Evolutionary conservation across 2,113 vertebrate genomes (phyloP).

Genomic region (Geococcyx californianus): DNA sequence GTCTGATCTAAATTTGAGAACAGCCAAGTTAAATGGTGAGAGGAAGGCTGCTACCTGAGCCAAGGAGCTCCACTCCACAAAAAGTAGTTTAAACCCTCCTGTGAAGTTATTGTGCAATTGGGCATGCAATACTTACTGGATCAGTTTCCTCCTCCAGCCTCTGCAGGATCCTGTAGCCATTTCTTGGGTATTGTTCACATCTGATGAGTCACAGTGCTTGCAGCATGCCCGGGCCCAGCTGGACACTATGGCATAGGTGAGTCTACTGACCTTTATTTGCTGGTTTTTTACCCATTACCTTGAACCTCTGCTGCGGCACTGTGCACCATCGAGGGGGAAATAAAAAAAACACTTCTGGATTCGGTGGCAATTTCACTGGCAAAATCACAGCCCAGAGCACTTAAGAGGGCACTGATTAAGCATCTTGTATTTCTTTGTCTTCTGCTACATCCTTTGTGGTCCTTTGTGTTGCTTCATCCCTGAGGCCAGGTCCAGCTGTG

Average conservation of each 20-base stretch:
- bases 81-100: not conserved
- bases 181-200: conserved; percentile 18
- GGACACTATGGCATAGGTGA: not conserved
- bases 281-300: not conserved
- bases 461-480: not conserved
- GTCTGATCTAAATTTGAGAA: not conserved
- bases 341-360: not conserved
- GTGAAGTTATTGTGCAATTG: conserved; percentile 30
- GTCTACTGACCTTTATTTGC: not conserved
- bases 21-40: not conserved
- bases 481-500: not conserved
- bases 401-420: not conserved
- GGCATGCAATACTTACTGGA: conserved; percentile 59
- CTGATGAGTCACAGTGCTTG: conserved; percentile 11
- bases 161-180: not conserved
- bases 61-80: not conserved
- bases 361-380: not conserved
- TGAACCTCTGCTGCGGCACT: not conserved
- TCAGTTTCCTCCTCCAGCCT: conserved; percentile 26
- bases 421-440: not conserved
- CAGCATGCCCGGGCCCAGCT: not conserved
- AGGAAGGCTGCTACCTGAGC: not conserved
- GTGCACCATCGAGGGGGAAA: not conserved
- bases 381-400: not conserved
- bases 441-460: not conserved